Evolutionary conservation across 1,140 invertebrate genomes (phyloP).

Genomic region (Tetramorium simillimum): DNA sequence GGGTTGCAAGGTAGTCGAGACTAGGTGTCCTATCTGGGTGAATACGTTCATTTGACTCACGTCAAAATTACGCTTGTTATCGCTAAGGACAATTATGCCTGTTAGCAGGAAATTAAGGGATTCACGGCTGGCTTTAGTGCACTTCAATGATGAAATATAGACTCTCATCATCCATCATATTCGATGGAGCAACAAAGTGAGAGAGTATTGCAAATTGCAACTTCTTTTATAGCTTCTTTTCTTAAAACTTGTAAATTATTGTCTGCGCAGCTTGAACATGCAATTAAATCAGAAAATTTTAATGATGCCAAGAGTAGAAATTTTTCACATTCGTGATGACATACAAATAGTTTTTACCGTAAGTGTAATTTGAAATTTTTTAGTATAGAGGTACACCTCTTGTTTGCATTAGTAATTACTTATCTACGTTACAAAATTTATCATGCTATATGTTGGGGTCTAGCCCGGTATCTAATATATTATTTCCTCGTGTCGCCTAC

Average conservation of each 20-base stretch:
- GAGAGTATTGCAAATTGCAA: background rate
- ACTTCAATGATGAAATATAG: slow-evolving; percentile 4
- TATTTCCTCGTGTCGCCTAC: background rate
- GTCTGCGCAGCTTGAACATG: background rate
- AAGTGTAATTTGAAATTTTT: background rate
- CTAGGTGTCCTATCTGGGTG: slow-evolving; percentile 17
- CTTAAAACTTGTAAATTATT: background rate
- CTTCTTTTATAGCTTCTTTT: background rate
- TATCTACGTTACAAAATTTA: background rate
- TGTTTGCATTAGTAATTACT: background rate
- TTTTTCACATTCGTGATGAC: background rate
- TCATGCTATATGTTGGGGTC: background rate
- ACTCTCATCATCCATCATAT: background rate
- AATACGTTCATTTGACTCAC: slow-evolving; percentile 50
- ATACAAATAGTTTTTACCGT: background rate
- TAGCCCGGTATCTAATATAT: background rate
- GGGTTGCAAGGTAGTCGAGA: slow-evolving; percentile 34
- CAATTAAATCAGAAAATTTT: background rate
- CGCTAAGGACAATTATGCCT: slow-evolving; percentile 29
- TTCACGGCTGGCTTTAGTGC: background rate
- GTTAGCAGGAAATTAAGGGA: slow-evolving; percentile 35
- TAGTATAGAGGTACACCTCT: background rate
- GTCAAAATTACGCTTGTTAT: slow-evolving; percentile 51
- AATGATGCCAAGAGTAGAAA: background rate
- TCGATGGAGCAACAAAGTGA: background rate